Conservation (phyloP, 2,113 vertebrate species). For the Paralichthys olivaceus region DNA sequence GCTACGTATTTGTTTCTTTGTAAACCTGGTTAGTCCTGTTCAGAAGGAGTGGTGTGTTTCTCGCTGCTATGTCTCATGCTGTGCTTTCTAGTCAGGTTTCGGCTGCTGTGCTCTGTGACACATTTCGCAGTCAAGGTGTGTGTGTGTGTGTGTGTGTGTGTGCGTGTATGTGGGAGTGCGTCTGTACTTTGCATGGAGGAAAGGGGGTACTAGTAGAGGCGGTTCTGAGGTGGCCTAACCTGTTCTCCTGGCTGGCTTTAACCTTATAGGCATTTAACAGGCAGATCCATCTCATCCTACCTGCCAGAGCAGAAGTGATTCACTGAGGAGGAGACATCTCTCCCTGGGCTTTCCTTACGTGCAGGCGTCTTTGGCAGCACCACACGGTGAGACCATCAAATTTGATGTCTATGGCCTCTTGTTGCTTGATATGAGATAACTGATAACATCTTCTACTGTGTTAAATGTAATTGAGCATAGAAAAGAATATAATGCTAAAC, state of each 20-base stretch:
- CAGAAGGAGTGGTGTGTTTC: slow-evolving; percentile 51
- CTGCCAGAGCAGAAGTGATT: slow-evolving; percentile 47
- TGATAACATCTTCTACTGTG: background rate
- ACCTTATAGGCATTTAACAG: slow-evolving; percentile 61
- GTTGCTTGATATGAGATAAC: background rate
- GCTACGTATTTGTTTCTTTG: slow-evolving; percentile 12
- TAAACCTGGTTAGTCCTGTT: slow-evolving; percentile 76
- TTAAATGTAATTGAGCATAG: background rate
- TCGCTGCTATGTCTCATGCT: slow-evolving; percentile 1
- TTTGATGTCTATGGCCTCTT: background rate
- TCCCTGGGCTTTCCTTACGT: slow-evolving; percentile 6
- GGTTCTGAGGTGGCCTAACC: slow-evolving; percentile 73
- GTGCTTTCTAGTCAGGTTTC: slow-evolving; percentile 64
- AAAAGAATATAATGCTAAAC: background rate
- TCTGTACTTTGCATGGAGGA: slow-evolving; percentile 22
- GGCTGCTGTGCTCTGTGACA: slow-evolving; percentile 48
- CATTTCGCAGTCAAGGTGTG: slow-evolving; percentile 10
- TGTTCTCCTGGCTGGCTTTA: slow-evolving; percentile 69
- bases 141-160: slow-evolving; percentile 23
- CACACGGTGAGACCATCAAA: slow-evolving; percentile 60
- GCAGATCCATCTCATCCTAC: slow-evolving; percentile 29
- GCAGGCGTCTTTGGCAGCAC: slow-evolving; percentile 26
- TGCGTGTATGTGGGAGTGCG: slow-evolving; percentile 22
- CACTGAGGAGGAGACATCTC: slow-evolving; percentile 54
- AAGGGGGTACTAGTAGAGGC: slow-evolving; percentile 38